Evolutionary conservation across 2,113 vertebrate genomes (phyloP).

Genomic region (Crotalus tigris): DNA sequence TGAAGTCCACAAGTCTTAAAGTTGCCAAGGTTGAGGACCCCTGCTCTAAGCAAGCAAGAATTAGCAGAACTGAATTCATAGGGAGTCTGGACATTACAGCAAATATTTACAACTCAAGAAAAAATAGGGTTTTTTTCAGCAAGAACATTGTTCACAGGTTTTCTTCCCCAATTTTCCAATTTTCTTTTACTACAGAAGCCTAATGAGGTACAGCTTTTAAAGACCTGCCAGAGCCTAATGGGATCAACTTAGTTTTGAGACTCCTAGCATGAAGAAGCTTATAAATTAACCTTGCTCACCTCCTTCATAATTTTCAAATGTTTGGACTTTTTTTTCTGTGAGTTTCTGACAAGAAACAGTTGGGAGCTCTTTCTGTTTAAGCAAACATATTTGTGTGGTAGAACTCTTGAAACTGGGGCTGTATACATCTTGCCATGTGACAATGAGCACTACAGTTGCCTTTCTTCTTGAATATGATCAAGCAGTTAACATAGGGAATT

Average conservation of each 20-base stretch:
- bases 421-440: not conserved
- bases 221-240: not conserved
- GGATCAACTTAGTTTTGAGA: not conserved
- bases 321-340: not conserved
- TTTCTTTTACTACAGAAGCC: slow-evolving; percentile 23
- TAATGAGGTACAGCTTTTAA: slow-evolving; percentile 20
- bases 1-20: no score
- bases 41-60: not conserved
- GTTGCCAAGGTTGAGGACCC: no score
- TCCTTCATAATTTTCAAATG: not conserved
- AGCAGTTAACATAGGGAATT: fast-evolving
- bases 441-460: not conserved
- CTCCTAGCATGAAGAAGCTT: slow-evolving; percentile 12
- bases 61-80: not conserved
- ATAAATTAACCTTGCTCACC: slow-evolving; percentile 25
- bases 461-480: not conserved
- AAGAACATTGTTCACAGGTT: not conserved
- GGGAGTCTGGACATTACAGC: not conserved
- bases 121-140: slow-evolving; percentile 12
- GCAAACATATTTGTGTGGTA: fast-evolving
- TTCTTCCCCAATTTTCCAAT: slow-evolving; percentile 14
- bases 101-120: not conserved
- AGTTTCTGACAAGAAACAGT: fast-evolving
- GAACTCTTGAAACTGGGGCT: not conserved
- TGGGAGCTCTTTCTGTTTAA: not conserved